phyloP scores from a whole-genome alignment of 1,140 invertebrate genomes.

The Platorchestia sp. region DNA sequence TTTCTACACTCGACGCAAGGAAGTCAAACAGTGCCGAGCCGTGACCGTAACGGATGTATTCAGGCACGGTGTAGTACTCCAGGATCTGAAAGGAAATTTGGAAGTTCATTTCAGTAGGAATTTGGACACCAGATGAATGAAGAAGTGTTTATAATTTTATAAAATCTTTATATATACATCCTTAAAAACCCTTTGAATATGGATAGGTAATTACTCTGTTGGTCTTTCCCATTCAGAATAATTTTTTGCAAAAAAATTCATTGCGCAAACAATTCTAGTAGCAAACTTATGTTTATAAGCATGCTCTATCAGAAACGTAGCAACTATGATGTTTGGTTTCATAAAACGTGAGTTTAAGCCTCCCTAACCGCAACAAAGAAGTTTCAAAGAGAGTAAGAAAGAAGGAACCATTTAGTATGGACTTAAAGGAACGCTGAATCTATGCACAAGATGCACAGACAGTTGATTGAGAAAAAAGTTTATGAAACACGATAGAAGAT shows the following conservation, averaged over 20 bases:
- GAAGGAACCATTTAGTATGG: too few relatives aligned
- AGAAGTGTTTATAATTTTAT: neutral
- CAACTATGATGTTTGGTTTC: too few relatives aligned
- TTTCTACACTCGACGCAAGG: constrained; percentile 80
- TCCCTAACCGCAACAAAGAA: too few relatives aligned
- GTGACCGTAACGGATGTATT: constrained; percentile 74
- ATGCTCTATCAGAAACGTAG: too few relatives aligned
- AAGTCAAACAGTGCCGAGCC: constrained; percentile 80
- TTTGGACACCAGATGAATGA: neutral
- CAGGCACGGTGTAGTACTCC: constrained; percentile 77
- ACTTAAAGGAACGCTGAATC: too few relatives aligned
- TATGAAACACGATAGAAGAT: too few relatives aligned
- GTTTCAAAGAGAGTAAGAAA: too few relatives aligned
- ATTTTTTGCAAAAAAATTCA: neutral
- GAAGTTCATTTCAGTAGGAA: neutral
- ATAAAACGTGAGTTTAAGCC: too few relatives aligned
- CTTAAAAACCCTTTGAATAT: neutral
- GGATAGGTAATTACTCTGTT: neutral
- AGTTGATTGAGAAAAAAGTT: too few relatives aligned
- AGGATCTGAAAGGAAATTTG: constrained; percentile 57
- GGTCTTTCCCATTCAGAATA: neutral
- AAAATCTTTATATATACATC: neutral
- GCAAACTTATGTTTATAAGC: too few relatives aligned
- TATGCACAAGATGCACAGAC: too few relatives aligned
- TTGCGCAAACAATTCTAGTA: too few relatives aligned